phyloP scores from a whole-genome alignment of 2,797 vertebrate genomes.

The Poeciliopsis turneri region DNA sequence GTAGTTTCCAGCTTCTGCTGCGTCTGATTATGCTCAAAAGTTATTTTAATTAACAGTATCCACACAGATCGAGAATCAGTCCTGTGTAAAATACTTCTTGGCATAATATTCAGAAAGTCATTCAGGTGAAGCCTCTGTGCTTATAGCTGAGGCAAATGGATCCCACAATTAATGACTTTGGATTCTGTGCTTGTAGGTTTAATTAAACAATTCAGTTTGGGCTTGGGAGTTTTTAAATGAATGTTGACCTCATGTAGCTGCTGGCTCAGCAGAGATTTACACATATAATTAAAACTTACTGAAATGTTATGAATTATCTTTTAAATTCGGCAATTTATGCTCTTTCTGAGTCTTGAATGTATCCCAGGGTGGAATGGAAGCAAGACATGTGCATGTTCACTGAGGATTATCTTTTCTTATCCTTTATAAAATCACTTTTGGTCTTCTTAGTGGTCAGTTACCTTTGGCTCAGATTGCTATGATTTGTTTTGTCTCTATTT shows the following conservation, averaged over 20 bases:
- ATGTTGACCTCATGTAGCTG: slow-evolving; percentile 15
- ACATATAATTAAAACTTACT: slow-evolving; percentile 1
- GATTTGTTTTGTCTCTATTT: slow-evolving; percentile 45
- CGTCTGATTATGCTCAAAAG: slow-evolving; percentile 10
- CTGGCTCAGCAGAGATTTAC: not conserved
- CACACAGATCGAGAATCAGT: slow-evolving; percentile 20
- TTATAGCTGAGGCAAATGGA: not conserved
- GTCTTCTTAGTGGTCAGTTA: not conserved
- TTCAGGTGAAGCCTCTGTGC: not conserved
- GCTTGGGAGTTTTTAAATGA: slow-evolving; percentile 21
- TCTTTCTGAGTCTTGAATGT: not conserved
- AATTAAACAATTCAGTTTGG: slow-evolving; percentile 32
- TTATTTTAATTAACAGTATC: slow-evolving; percentile 29
- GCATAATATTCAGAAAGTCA: slow-evolving; percentile 1
- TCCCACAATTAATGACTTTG: slow-evolving; percentile 10
- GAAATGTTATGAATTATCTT: slow-evolving; percentile 22
- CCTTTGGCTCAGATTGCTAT: slow-evolving; percentile 12
- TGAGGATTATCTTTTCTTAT: not conserved
- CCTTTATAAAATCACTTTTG: not conserved
- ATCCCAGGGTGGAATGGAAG: not conserved
- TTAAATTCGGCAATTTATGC: not conserved
- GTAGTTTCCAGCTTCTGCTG: not conserved
- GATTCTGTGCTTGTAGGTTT: slow-evolving; percentile 20
- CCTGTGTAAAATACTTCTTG: not conserved
- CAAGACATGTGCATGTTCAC: not conserved